Base-by-base conservation (phyloP, 2,888 invertebrate genomes). In the Notocelia uddmanniana region DNA sequence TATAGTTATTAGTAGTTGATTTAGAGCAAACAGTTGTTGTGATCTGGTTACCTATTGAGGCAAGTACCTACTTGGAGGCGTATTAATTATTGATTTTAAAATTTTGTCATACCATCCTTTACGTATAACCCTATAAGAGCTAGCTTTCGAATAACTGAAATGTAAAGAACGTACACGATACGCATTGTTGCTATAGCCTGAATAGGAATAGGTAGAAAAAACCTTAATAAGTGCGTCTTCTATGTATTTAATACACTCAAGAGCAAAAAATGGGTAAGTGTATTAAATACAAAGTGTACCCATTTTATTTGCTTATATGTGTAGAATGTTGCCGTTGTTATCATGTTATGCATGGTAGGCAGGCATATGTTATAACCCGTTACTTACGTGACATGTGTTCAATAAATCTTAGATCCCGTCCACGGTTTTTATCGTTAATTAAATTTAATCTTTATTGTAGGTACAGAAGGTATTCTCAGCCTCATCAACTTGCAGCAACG, bases 1-100 rank as follows among this genome's bases (percentile, higher is more conserved):
- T 52, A 64, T 37, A 64, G 52, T 52, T 64, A 54, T 64, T 63
- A 63, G 63, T 11, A 52, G 63, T 37, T 54, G 52, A 54, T 64
- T 54, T 54, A 64, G 64, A 37, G 52, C 34, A 63, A 50, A 63
- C 34, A 52, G 31, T 60, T 55, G 26, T 55, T 63, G 34, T 57
- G 63, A 34, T 34, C 50, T 52, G 18, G 15, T 15, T n/a, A 13
- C 19, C 31, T 31, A 31, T 52, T 52, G 48, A 52, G 19, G 13
- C n/a, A 21, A n/a, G 19, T 34, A 31, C n/a, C 6, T 54, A 31
- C n/a, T n/a, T 54, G n/a, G 64, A 50, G 31, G 31, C 9, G 9
- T 59, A 3, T 26, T 31, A 19, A 23, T 54, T 54, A 37, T 64
- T 52, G 52, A 52, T 21, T 52, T 64, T 50, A 18, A 8, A 2